These are phyloP conservation scores for Aradophagus sp. DNA, from an alignment of 1,140 invertebrate species.

Conservation along the genomic window DNA sequence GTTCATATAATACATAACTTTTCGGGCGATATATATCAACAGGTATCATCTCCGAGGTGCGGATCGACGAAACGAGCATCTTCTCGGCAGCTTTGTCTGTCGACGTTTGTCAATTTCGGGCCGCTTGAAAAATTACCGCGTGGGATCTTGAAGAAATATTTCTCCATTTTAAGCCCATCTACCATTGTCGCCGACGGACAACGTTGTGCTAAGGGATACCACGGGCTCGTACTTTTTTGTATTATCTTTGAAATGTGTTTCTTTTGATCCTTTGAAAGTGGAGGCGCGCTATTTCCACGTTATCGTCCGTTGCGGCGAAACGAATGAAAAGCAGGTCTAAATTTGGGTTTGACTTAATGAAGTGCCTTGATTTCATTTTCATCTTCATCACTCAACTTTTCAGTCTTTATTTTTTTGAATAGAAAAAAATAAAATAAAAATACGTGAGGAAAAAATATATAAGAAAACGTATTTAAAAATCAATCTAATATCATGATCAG, in stretches of 20 bases:
- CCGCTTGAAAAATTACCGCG: constrained; percentile 55
- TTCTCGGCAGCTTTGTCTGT: constrained; percentile 47
- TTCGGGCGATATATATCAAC: constrained; percentile 52
- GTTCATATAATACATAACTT: constrained; percentile 45
- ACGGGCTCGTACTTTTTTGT: constrained; percentile 23
- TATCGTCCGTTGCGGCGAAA: constrained; percentile 2
- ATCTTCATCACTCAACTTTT: too few species aligned
- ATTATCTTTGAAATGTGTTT: constrained; percentile 54
- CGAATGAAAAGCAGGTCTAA: constrained; percentile 11
- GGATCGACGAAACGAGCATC: constrained; percentile 56
- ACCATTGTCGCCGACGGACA: constrained; percentile 53
- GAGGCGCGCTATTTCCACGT: constrained; percentile 15
- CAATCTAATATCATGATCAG: too few species aligned
- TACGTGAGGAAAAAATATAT: too few species aligned
- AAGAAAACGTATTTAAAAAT: too few species aligned
- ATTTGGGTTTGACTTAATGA: too few species aligned
- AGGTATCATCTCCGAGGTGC: constrained; percentile 54
- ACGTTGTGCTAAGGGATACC: constrained; percentile 36
- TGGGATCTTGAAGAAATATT: constrained; percentile 47
- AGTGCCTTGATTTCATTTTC: too few species aligned
- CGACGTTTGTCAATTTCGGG: constrained; percentile 55
- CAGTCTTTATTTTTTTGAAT: too few species aligned
- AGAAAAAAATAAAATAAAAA: too few species aligned
- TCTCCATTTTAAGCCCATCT: constrained; percentile 53
- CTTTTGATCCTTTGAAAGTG: constrained; percentile 59